Percentiles rank a stretch among this genome's conserved stretches.
Evolutionary conservation across 2,797 vertebrate species (phyloP).

Genomic region (Myripristis murdjan): DNA sequence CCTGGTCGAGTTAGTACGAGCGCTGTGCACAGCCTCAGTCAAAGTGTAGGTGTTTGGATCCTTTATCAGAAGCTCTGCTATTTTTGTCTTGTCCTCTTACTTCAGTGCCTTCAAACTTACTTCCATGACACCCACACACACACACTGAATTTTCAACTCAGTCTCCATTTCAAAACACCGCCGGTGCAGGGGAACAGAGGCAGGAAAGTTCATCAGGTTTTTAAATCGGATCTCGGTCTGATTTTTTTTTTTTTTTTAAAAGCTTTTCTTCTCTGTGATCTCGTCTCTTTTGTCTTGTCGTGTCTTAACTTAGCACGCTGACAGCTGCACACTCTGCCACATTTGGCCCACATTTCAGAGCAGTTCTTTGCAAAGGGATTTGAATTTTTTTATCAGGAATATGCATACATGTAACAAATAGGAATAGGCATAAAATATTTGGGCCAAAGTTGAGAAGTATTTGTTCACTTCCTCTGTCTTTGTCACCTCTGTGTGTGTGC

Average conservation of each 20-base stretch:
- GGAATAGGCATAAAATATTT: no score
- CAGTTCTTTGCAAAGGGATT: background rate
- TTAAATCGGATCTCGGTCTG: background rate
- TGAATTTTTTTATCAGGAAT: background rate
- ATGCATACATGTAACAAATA: background rate
- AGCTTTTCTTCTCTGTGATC: background rate
- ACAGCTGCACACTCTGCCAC: background rate
- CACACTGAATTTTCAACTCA: background rate
- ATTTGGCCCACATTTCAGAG: background rate
- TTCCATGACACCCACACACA: background rate
- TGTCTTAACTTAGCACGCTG: background rate
- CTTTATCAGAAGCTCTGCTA: background rate
- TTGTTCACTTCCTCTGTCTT: background rate
- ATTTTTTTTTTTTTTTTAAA: no score
- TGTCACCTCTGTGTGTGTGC: slow-evolving; percentile 40
- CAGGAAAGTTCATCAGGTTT: background rate
- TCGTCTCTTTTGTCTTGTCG: background rate
- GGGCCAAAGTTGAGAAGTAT: background rate
- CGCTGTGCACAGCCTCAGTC: background rate
- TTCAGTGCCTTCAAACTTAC: slow-evolving; percentile 12
- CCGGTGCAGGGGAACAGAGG: background rate
- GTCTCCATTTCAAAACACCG: background rate
- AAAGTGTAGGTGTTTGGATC: background rate
- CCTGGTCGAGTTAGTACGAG: background rate
- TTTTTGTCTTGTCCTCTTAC: slow-evolving; percentile 16